Percentiles rank a stretch among this genome's conserved stretches.
Evolutionary conservation across 2,113 vertebrate species (phyloP).

Genomic region (Sapajus apella): DNA sequence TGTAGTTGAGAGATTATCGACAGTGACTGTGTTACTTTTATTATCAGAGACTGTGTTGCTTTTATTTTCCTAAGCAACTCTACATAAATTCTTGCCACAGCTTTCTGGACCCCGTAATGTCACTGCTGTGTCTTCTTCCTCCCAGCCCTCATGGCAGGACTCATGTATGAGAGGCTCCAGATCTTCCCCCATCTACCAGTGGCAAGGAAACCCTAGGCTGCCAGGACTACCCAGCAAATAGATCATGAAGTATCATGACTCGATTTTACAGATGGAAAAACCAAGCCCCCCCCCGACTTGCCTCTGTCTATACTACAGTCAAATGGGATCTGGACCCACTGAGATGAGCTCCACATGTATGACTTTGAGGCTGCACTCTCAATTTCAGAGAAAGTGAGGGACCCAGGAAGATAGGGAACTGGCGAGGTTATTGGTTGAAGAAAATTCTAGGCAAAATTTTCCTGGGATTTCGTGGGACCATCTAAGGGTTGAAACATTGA

Average conservation of each 20-base stretch:
- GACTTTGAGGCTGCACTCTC: background rate
- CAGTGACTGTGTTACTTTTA: background rate
- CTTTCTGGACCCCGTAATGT: background rate
- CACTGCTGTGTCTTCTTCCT: background rate
- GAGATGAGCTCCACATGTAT: background rate
- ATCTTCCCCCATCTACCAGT: background rate
- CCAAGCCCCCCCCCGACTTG: background rate
- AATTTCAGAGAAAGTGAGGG: background rate
- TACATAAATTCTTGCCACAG: background rate
- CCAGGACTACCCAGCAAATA: background rate
- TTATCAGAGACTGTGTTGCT: background rate
- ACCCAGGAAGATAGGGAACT: background rate
- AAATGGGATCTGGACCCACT: background rate
- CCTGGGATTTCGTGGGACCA: background rate
- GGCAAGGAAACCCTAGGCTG: background rate
- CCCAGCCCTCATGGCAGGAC: background rate
- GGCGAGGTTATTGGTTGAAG: background rate
- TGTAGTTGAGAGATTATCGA: background rate
- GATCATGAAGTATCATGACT: background rate
- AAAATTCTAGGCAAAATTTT: background rate
- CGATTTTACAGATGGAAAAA: conserved; percentile 18
- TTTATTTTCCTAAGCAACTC: background rate
- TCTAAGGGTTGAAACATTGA: background rate
- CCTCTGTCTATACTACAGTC: background rate
- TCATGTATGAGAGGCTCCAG: background rate